Evolutionary conservation across 2,888 invertebrate species (phyloP).

Genomic region (Mesorhabditis belari): DNA sequence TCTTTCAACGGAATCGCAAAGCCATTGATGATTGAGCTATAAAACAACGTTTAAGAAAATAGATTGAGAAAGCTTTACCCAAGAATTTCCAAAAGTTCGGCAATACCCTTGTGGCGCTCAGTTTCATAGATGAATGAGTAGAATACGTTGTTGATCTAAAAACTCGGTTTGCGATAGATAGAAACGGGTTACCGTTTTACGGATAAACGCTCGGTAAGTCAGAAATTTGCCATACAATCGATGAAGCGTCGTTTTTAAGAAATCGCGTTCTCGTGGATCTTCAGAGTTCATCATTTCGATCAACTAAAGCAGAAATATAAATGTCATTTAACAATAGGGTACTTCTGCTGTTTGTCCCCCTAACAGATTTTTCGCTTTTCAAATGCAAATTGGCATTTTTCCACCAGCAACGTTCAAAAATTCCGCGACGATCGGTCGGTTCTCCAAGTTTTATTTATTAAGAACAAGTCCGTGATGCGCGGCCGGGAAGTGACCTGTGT

Average conservation of each 20-base stretch:
- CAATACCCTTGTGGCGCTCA: constrained; percentile 97
- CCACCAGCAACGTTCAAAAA: no score
- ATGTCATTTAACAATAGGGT: background rate
- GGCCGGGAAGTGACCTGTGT: no score
- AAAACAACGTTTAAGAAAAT: background rate
- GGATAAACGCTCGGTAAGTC: constrained; percentile 74
- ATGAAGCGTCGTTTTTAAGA: constrained; percentile 96
- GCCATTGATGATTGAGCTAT: constrained; percentile 85
- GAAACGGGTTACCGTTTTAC: constrained; percentile 54
- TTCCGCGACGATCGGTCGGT: no score
- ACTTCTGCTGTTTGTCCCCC: background rate
- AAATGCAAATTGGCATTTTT: no score
- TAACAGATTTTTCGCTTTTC: background rate
- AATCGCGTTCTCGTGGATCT: constrained; percentile 96
- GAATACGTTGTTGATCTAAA: constrained; percentile 97
- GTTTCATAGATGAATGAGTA: constrained; percentile 97
- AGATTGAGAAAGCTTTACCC: constrained; percentile 58
- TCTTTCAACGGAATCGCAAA: constrained; percentile 95
- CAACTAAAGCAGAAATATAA: constrained; percentile 65
- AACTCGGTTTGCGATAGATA: background rate
- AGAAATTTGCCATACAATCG: constrained; percentile 98
- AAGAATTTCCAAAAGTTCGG: constrained; percentile 93
- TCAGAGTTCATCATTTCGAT: constrained; percentile 98
- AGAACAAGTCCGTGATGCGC: no score
- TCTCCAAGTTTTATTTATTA: no score